These are phyloP conservation scores for Amphipyra tragopoginis DNA, from an alignment of 2,888 invertebrate genomes.

Conservation along the genomic window DNA sequence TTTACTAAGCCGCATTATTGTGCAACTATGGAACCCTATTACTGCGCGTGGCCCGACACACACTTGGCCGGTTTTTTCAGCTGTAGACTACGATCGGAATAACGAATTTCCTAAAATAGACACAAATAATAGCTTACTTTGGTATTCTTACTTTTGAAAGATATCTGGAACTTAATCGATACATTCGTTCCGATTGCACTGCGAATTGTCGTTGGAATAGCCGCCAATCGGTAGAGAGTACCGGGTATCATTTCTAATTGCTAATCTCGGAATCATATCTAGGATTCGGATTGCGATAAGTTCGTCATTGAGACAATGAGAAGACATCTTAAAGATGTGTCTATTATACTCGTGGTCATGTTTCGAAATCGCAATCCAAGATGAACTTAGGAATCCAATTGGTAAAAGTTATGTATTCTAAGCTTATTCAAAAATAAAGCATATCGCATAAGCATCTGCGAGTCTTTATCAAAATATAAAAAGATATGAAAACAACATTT, in stretches of 20 bases:
- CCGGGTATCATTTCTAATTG: constrained; percentile 49
- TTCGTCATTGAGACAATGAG: constrained; percentile 31
- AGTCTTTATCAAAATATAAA: too few species aligned
- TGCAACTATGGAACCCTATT: too few species aligned
- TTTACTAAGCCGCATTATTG: too few species aligned
- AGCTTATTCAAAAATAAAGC: too few species aligned
- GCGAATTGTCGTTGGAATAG: constrained; percentile 45
- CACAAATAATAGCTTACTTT: too few species aligned
- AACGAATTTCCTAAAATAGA: too few species aligned
- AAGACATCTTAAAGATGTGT: constrained; percentile 25
- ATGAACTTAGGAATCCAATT: background rate
- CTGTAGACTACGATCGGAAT: too few species aligned
- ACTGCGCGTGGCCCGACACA: too few species aligned
- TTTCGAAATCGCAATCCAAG: constrained; percentile 4
- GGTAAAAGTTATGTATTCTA: too few species aligned
- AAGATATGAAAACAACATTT: too few species aligned
- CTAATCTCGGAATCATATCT: constrained; percentile 38
- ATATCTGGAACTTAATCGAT: constrained; percentile 29
- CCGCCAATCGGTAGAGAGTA: constrained; percentile 48
- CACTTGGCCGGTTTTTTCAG: too few species aligned
- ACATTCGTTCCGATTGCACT: constrained; percentile 60
- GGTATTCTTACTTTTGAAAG: background rate
- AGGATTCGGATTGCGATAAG: constrained; percentile 41
- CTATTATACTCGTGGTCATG: constrained; percentile 7
- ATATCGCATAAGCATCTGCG: too few species aligned